Evolutionary conservation across 2,113 vertebrate genomes (phyloP).

Genomic region (Tangachromis dhanisi): DNA sequence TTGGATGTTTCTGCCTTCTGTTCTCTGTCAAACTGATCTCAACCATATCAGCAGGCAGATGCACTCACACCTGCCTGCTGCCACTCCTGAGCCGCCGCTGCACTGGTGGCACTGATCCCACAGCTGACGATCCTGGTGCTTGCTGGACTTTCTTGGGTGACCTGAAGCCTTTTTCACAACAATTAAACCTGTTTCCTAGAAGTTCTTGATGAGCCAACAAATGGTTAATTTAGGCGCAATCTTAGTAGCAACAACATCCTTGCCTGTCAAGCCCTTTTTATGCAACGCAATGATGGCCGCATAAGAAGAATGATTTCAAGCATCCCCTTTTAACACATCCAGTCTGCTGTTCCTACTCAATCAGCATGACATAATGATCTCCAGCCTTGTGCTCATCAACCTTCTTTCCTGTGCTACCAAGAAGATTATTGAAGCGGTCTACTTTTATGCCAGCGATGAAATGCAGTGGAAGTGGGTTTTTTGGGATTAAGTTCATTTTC

Average conservation of each 20-base stretch:
- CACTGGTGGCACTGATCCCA: neutral
- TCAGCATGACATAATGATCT: neutral
- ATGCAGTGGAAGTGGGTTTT: neutral
- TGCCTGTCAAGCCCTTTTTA: neutral
- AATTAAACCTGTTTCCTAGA: neutral
- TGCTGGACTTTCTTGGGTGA: neutral
- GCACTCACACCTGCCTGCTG: neutral
- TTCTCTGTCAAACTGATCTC: neutral
- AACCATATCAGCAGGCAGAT: neutral
- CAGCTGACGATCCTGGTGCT: neutral
- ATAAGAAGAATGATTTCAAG: neutral
- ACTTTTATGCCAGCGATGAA: neutral
- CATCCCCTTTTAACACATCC: neutral
- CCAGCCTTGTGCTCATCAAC: neutral
- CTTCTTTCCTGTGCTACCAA: neutral
- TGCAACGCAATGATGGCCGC: accelerated
- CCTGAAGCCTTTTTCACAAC: neutral
- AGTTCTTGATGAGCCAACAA: neutral
- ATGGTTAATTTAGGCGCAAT: neutral
- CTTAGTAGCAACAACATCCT: neutral
- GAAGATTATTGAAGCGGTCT: neutral
- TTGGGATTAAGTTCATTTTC: neutral
- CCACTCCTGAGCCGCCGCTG: neutral
- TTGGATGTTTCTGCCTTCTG: neutral
- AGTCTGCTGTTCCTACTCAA: neutral